phyloP scores from a whole-genome alignment of 2,113 vertebrate genomes.

The Cochlearius cochlearius region DNA sequence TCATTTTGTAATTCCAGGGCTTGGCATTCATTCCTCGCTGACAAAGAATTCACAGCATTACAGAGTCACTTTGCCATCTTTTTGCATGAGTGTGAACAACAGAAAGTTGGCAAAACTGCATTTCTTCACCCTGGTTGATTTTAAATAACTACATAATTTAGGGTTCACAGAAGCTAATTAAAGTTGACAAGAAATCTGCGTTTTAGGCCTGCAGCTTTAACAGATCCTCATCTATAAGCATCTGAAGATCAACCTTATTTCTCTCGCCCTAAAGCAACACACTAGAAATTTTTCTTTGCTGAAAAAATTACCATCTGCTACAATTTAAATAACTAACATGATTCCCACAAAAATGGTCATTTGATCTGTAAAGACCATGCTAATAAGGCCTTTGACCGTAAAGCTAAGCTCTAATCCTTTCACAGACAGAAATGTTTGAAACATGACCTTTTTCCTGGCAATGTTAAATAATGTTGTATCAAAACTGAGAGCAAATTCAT shows the following conservation, averaged over 20 bases:
- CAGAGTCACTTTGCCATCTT: background rate
- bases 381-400: background rate
- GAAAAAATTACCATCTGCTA: conserved; percentile 19
- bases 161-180: background rate
- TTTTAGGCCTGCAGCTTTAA: conserved; percentile 36
- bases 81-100: background rate
- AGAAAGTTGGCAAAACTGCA: background rate
- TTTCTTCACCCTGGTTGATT: conserved; percentile 6
- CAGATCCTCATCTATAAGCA: conserved; percentile 16
- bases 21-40: background rate
- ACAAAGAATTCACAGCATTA: background rate
- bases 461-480: background rate
- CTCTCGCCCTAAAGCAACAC: background rate
- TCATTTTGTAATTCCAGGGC: background rate
- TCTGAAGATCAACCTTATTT: conserved; percentile 20
- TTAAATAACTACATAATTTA: conserved; percentile 1
- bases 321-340: background rate
- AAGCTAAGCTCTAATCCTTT: background rate
- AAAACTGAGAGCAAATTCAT: background rate
- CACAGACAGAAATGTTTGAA: background rate
- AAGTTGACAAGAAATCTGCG: conserved; percentile 29
- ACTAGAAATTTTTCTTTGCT: background rate
- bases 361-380: background rate
- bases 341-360: background rate
- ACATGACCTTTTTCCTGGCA: background rate